Evolutionary conservation across 2,113 vertebrate genomes (phyloP).

Genomic region (Cromileptes altivelis): DNA sequence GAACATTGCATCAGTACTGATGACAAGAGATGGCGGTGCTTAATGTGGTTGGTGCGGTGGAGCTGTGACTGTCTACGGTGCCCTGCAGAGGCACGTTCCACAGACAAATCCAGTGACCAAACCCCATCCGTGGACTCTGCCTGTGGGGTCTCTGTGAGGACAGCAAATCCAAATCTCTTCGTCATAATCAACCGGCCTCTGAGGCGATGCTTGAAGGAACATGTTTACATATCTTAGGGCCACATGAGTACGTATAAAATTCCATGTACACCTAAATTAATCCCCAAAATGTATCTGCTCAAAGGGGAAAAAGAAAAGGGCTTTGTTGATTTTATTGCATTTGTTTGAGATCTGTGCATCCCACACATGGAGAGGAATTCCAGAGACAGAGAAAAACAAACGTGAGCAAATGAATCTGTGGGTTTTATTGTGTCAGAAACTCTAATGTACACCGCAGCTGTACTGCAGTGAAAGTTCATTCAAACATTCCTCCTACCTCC

Average conservation of each 20-base stretch:
- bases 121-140: not conserved
- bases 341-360: conserved; percentile 61
- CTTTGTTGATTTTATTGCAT: conserved; percentile 63
- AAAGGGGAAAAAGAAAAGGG: conserved; percentile 40
- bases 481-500: conserved; percentile 48
- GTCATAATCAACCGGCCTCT: conserved; percentile 12
- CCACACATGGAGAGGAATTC: conserved; percentile 67
- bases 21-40: conserved; percentile 41
- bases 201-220: conserved; percentile 18
- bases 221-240: conserved; percentile 65
- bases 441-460: conserved; percentile 75
- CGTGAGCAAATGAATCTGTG: conserved; percentile 41
- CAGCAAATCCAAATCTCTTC: conserved; percentile 23
- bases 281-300: conserved; percentile 52
- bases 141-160: conserved; percentile 29
- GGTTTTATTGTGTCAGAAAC: conserved; percentile 53
- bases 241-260: conserved; percentile 51
- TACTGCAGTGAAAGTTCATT: conserved; percentile 63
- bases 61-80: conserved; percentile 9
- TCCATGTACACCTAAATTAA: conserved; percentile 52
- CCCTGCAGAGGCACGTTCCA: conserved; percentile 22
- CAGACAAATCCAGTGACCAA: conserved; percentile 17
- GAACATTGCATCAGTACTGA: conserved; percentile 15
- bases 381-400: conserved; percentile 63
- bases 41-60: conserved; percentile 11